phyloP scores from a whole-genome alignment of 2,797 vertebrate species.

The Xenopus petersii region DNA sequence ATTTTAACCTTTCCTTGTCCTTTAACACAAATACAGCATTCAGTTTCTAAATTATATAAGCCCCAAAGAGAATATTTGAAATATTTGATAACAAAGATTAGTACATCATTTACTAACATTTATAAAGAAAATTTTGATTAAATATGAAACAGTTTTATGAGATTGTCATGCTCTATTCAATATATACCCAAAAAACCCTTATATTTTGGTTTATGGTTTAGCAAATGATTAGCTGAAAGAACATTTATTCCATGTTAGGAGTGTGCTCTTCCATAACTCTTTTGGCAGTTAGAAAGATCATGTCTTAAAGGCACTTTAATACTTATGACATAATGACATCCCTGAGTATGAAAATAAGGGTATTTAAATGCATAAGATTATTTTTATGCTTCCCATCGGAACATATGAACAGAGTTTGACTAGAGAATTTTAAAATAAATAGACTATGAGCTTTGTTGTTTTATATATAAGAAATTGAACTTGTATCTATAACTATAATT shows the following conservation, averaged over 20 bases:
- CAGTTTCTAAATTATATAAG: too few species aligned
- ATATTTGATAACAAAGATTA: too few species aligned
- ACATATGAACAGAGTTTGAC: slow-evolving; percentile 42
- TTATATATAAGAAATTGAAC: slow-evolving; percentile 30
- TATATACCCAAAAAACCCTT: not conserved
- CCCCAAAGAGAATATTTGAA: too few species aligned
- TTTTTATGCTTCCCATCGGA: slow-evolving; percentile 47
- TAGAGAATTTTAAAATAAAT: slow-evolving; percentile 53
- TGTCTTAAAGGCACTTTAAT: slow-evolving; percentile 52
- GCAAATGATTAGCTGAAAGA: slow-evolving; percentile 26
- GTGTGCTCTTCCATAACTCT: slow-evolving; percentile 25
- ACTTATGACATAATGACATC: slow-evolving; percentile 48
- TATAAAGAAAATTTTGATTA: too few species aligned
- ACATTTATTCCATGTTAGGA: slow-evolving; percentile 13
- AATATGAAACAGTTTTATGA: too few species aligned
- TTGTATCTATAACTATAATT: slow-evolving; percentile 20
- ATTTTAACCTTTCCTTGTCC: too few species aligned
- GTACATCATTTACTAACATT: too few species aligned
- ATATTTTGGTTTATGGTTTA: slow-evolving; percentile 16
- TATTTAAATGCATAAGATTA: slow-evolving; percentile 61
- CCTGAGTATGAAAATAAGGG: slow-evolving; percentile 53
- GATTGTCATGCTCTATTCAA: not conserved
- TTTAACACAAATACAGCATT: too few species aligned
- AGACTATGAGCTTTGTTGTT: slow-evolving; percentile 37
- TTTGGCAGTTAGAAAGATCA: slow-evolving; percentile 33